A percentile compares a stretch with the other conserved stretches of the same genome.
Conservation (phyloP, 2,113 vertebrate species). For the Tachysurus vachellii region DNA sequence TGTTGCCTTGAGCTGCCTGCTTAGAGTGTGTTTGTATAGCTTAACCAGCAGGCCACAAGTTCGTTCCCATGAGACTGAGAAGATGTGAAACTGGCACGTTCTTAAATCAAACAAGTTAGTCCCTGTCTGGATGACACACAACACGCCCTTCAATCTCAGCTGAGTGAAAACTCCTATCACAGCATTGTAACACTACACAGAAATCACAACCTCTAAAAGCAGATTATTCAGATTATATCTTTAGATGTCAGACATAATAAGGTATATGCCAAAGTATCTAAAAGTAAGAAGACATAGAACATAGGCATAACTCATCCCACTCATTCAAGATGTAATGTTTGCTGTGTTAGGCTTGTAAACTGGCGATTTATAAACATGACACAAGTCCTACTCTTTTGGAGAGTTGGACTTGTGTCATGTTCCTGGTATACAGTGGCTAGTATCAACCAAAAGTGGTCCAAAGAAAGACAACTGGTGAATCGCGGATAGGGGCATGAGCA, state of each 20-base stretch:
- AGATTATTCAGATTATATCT: background rate
- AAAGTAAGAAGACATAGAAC: background rate
- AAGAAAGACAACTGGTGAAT: no score
- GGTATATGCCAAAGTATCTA: background rate
- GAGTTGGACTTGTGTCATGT: no score
- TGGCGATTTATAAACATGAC: no score
- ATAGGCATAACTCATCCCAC: background rate
- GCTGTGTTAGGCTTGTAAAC: background rate
- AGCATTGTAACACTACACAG: background rate
- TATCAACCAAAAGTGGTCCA: no score
- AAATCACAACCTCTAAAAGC: background rate
- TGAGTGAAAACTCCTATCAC: background rate
- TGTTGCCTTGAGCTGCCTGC: conserved; percentile 4
- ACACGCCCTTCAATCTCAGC: conserved; percentile 16
- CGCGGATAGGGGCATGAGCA: no score
- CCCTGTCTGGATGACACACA: conserved; percentile 41
- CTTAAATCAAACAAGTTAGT: conserved; percentile 40
- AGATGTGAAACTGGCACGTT: conserved; percentile 37
- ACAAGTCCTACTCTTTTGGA: no score
- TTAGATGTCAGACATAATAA: background rate
- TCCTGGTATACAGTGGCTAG: no score
- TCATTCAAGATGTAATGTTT: background rate
- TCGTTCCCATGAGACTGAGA: conserved; percentile 43
- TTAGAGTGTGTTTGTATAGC: conserved; percentile 42
- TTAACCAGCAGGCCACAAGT: conserved; percentile 23